Evolutionary conservation across 2,797 vertebrate species (phyloP).

Genomic region (Mus caroli): DNA sequence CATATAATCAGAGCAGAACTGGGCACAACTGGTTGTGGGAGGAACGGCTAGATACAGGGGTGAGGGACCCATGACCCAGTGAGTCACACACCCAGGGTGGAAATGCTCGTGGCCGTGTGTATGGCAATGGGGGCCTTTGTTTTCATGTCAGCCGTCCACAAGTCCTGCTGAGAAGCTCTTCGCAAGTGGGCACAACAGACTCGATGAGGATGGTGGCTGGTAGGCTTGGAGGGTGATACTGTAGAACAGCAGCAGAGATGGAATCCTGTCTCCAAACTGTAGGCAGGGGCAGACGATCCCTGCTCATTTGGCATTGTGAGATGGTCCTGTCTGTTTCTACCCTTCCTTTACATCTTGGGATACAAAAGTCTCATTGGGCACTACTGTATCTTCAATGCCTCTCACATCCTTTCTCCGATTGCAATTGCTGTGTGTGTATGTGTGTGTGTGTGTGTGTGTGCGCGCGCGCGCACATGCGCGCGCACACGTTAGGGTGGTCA

Average conservation of each 20-base stretch:
- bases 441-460: not conserved
- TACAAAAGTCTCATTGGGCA: not conserved
- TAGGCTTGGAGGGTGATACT: not conserved
- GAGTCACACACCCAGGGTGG: not conserved
- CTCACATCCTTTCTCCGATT: not conserved
- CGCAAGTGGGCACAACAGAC: not conserved
- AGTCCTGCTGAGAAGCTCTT: not conserved
- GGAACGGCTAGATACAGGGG: not conserved
- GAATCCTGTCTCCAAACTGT: not conserved
- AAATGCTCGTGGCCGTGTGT: not conserved
- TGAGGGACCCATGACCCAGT: not conserved
- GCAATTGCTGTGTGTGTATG: not conserved
- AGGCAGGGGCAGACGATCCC: not conserved
- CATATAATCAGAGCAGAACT: not conserved
- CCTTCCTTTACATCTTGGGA: not conserved
- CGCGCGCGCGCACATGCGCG: no score
- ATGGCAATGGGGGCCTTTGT: not conserved
- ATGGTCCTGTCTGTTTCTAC: not conserved
- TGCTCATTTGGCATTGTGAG: not conserved
- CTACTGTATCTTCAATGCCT: rapidly evolving
- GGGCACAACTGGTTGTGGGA: not conserved
- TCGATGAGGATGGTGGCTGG: not conserved
- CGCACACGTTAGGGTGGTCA: no score
- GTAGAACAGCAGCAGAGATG: not conserved
- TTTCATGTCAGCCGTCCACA: not conserved